phyloP scores from a whole-genome alignment of 2,888 invertebrate genomes.

The Phaedon cochleariae region DNA sequence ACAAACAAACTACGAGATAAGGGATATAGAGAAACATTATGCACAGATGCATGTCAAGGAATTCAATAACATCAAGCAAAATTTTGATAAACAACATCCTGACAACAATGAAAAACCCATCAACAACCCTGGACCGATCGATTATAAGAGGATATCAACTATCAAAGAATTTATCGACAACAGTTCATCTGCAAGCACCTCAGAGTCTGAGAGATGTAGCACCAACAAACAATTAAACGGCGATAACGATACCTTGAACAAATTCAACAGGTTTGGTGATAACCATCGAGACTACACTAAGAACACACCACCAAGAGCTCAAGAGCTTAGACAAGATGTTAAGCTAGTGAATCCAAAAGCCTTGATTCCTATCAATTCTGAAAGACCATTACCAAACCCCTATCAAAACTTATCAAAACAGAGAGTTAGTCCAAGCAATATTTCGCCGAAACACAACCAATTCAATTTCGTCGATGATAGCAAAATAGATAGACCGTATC shows the following conservation, averaged over 20 bases:
- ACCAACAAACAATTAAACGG: constrained; percentile 27
- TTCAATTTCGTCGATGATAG: constrained; percentile 32
- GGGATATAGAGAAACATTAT: constrained; percentile 50
- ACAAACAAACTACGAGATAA: constrained; percentile 27
- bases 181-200: constrained; percentile 58
- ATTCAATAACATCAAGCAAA: constrained; percentile 52
- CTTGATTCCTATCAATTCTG: constrained; percentile 58
- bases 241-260: constrained; percentile 26
- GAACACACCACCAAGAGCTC: constrained; percentile 54
- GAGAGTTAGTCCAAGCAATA: constrained; percentile 29
- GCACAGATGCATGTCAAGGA: constrained; percentile 54
- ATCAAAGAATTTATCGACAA: constrained; percentile 57
- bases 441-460: constrained; percentile 4
- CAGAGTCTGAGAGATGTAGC: constrained; percentile 53
- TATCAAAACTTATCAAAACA: constrained; percentile 45
- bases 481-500: constrained; percentile 24
- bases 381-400: constrained; percentile 58
- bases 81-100: constrained; percentile 43
- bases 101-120: constrained; percentile 33
- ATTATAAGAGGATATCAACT: constrained; percentile 47
- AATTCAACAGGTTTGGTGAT: constrained; percentile 28
- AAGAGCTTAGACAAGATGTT: constrained; percentile 55
- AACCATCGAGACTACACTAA: constrained; percentile 25
- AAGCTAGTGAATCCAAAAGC: constrained; percentile 60
- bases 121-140: constrained; percentile 42